Percentiles rank a stretch among this genome's conserved stretches.
Evolutionary conservation across 2,888 invertebrate species (phyloP).

Genomic region (Papilio protenor): DNA sequence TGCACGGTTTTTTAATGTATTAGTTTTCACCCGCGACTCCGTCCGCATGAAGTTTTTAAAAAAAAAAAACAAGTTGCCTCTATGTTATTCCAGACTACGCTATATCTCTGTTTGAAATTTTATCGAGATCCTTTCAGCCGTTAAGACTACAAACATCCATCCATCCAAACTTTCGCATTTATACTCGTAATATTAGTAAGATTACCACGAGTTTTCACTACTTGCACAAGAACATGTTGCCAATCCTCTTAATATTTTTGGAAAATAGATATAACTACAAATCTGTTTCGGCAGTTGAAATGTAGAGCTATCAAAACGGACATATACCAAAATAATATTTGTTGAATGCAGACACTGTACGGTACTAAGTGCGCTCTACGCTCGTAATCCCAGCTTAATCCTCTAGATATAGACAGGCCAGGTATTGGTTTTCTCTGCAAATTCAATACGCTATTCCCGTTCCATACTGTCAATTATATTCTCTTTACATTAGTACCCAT

Average conservation of each 20-base stretch:
- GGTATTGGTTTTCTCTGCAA: background rate
- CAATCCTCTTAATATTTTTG: background rate
- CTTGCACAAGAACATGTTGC: background rate
- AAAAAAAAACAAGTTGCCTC: no score
- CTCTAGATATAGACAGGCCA: slow-evolving; percentile 2
- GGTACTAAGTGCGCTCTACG: background rate
- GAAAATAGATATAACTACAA: background rate
- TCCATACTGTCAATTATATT: background rate
- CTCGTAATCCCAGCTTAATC: slow-evolving; percentile 10
- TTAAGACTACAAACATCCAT: no score
- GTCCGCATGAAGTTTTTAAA: no score
- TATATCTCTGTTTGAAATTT: no score
- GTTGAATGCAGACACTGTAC: slow-evolving; percentile 12
- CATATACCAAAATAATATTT: background rate
- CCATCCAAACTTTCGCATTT: no score
- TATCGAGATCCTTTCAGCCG: no score
- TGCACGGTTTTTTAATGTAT: no score
- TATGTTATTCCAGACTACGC: no score
- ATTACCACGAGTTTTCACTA: background rate
- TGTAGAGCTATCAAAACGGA: background rate
- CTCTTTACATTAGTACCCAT: background rate
- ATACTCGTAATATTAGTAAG: no score
- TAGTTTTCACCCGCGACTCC: no score
- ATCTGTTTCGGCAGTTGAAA: background rate
- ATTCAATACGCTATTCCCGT: background rate